Conservation (phyloP, 2,113 vertebrate genomes). For the Cottus gobio region DNA sequence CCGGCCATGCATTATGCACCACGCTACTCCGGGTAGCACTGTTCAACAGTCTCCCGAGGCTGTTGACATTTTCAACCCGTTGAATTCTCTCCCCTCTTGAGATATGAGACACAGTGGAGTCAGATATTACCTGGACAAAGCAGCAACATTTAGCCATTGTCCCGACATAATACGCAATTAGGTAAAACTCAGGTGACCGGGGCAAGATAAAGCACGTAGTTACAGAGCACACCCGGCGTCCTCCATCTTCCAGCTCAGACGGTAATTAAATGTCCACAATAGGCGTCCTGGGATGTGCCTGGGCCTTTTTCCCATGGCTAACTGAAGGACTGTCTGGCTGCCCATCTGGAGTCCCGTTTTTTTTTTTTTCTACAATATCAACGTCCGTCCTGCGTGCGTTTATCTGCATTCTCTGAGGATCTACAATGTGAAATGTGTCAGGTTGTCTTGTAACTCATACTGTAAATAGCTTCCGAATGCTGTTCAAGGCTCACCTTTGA, state of each 20-base stretch:
- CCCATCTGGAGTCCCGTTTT: no score
- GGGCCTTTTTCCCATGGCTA: constrained; percentile 22
- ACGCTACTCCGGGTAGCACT: constrained; percentile 27
- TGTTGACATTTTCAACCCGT: constrained; percentile 65
- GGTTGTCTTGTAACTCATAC: constrained; percentile 5
- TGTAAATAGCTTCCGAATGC: neutral
- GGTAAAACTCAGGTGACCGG: constrained; percentile 55
- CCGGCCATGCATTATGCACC: constrained; percentile 42
- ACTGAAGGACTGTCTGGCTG: constrained; percentile 17
- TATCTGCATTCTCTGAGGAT: constrained; percentile 31
- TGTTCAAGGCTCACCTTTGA: neutral
- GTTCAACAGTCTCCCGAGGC: constrained; percentile 45
- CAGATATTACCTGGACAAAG: constrained; percentile 61
- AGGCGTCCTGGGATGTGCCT: constrained; percentile 43
- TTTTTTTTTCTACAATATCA: constrained; percentile 8
- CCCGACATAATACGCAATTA: constrained; percentile 68
- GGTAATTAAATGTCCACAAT: constrained; percentile 68
- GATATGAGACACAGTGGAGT: constrained; percentile 47
- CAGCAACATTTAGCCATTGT: constrained; percentile 58
- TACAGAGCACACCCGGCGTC: constrained; percentile 43
- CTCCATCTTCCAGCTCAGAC: constrained; percentile 52
- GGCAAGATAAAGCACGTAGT: constrained; percentile 55
- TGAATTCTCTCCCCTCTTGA: constrained; percentile 58
- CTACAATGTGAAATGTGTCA: constrained; percentile 12
- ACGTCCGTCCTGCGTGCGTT: constrained; percentile 4